phyloP scores from a whole-genome alignment of 2,113 vertebrate species.

The Jacana jacana region DNA sequence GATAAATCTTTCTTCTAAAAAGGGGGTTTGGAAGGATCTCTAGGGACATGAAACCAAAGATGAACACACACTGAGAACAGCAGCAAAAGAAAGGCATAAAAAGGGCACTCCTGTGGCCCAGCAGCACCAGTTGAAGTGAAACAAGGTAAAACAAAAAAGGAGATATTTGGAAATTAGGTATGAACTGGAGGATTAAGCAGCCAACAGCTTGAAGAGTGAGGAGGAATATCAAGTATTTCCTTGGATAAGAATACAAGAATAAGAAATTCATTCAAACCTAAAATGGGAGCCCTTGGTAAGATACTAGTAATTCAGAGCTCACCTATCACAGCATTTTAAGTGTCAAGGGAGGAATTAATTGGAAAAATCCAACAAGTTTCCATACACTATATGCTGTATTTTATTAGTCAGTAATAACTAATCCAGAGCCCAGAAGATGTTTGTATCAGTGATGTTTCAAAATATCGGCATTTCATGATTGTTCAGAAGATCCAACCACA shows the following conservation, averaged over 20 bases:
- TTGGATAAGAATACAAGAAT: no score
- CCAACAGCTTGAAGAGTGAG: neutral
- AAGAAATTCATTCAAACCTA: neutral
- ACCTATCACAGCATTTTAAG: neutral
- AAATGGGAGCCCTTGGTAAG: neutral
- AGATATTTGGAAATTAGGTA: neutral
- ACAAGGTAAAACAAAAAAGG: neutral
- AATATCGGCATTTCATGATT: neutral
- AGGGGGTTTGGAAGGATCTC: neutral
- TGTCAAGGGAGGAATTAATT: neutral
- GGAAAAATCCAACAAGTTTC: neutral
- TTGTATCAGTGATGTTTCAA: neutral
- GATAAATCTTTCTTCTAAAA: neutral
- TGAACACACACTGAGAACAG: neutral
- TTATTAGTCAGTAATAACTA: neutral
- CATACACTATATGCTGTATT: neutral
- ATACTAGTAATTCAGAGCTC: neutral
- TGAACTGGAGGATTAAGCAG: neutral
- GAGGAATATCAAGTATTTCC: neutral
- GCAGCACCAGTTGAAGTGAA: neutral
- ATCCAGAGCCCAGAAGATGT: neutral
- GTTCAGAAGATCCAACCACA: neutral
- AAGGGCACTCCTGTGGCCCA: neutral
- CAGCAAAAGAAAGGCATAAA: neutral
- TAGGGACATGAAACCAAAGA: neutral